Base-by-base conservation (phyloP, 1,140 invertebrate species). In the Drosophila guanche region DNA sequence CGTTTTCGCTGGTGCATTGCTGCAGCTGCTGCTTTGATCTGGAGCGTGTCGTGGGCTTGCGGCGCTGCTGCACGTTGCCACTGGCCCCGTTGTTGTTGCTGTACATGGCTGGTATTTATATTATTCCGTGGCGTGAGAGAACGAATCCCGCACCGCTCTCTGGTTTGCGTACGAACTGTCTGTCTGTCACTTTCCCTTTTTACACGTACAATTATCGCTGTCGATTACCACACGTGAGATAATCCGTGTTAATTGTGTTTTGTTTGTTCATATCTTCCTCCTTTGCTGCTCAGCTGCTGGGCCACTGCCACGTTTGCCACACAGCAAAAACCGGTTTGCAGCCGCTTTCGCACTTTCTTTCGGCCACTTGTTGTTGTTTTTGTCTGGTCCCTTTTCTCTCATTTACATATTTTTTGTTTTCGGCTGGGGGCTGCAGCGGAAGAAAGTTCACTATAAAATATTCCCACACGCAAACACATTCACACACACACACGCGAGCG, bases 381-480 rank as follows among this genome's bases (percentile, higher is more conserved):
- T 47, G 56, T 41, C 42, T 61, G 12, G 66, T 46, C 66, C 23
- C 50, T 62, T 43, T 51, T 60, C 59, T 47, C 16, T 23, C 58
- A 80, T 79, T 75, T 58, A 65, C 77, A 80, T 76, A 62, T 23
- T 12, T 4, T 14, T 55, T 37, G 7, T 37, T 37, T 37, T 37
- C 3, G 10, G 10, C 62, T 48, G 56, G 33, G 33, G 33, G 33
- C 68, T 78, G 69, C 62, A 66, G 63, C 40, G 14, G 51, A 88
- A 76, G 83, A 88, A 88, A 86, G 84, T 86, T 81, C 66, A 48
- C 50, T 46, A 66, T 20, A 61, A 68, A 68, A 55, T 68, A 56
- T 68, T 68, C 65, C 65, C 60, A 68, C 61, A 63, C 42, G 53
- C 50, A 61, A 53, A 77, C 45, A 53, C 45, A 45, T 25, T n/a